These are phyloP conservation scores for Syngnathus rostellatus DNA, from an alignment of 2,797 vertebrate species.

Conservation along the genomic window DNA sequence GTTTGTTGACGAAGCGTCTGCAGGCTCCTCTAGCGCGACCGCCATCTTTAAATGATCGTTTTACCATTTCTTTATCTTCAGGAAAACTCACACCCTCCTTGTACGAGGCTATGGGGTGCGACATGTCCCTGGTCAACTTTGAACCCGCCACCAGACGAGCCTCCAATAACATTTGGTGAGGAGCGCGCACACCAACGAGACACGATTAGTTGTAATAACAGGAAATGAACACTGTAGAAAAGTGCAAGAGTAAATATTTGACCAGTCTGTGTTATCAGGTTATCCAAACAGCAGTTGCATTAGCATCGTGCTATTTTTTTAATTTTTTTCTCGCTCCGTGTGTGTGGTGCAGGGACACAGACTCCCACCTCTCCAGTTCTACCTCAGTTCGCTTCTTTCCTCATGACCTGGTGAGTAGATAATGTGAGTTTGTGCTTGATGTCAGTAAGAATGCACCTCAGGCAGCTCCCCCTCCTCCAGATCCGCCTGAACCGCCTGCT, in stretches of 20 bases:
- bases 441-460: conserved; percentile 5
- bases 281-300: too few species aligned
- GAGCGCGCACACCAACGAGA: neutral
- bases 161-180: conserved; percentile 95
- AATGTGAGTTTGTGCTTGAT: neutral
- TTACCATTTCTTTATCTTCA: conserved; percentile 34
- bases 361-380: conserved; percentile 99
- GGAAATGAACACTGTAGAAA: too few species aligned
- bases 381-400: conserved; percentile 99
- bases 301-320: too few species aligned
- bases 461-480: conserved; percentile 86
- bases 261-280: too few species aligned
- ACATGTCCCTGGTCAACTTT: conserved; percentile 97
- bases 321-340: neutral
- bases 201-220: too few species aligned
- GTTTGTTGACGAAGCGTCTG: conserved; percentile 36
- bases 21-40: conserved; percentile 7
- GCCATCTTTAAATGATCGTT: neutral
- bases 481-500: conserved; percentile 93
- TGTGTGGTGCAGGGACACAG: conserved; percentile 85
- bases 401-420: conserved; percentile 93
- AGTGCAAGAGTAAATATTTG: too few species aligned
- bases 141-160: conserved; percentile 96
- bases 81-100: conserved; percentile 93
- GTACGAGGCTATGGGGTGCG: conserved; percentile 91